Percentiles rank a stretch among this genome's conserved stretches.
Evolutionary conservation across 2,888 invertebrate species (phyloP).

Genomic region (Diarsia mendica): DNA sequence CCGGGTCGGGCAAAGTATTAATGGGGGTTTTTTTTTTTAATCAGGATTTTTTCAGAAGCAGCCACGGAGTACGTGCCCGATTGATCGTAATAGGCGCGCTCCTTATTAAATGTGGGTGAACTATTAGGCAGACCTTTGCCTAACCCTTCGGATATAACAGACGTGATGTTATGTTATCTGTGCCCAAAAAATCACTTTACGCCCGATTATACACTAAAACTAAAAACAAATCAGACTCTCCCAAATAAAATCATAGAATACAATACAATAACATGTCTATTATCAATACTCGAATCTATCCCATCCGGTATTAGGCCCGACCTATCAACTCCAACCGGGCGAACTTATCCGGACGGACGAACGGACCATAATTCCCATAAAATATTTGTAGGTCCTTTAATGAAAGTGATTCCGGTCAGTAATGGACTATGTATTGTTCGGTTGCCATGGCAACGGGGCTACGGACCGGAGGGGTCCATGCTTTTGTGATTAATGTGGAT

Average conservation of each 20-base stretch:
- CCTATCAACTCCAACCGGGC: constrained; percentile 47
- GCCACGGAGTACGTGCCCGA: too few relatives aligned
- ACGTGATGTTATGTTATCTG: too few relatives aligned
- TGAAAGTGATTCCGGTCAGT: constrained; percentile 58
- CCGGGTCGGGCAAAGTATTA: too few relatives aligned
- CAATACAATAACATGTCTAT: constrained; percentile 52
- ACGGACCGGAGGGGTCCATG: constrained; percentile 17
- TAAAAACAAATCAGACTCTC: constrained; percentile 29
- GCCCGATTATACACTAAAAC: constrained; percentile 14
- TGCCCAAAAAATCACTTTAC: constrained; percentile 4
- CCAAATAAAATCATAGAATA: constrained; percentile 46
- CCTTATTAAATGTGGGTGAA: too few relatives aligned
- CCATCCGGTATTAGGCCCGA: constrained; percentile 47
- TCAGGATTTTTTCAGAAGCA: too few relatives aligned
- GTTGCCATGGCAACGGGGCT: constrained; percentile 39
- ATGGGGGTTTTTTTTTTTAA: too few relatives aligned
- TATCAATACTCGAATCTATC: constrained; percentile 50
- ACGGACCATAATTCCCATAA: constrained; percentile 54
- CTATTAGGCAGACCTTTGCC: too few relatives aligned
- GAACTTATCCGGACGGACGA: constrained; percentile 49
- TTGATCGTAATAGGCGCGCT: too few relatives aligned
- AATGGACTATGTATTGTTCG: constrained; percentile 57
- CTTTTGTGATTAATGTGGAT: constrained; percentile 51
- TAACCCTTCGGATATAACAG: too few relatives aligned
- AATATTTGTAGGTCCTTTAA: constrained; percentile 63